These are phyloP conservation scores for Paramormyrops hopkinsi DNA, from an alignment of 2,797 vertebrate species.

Conservation along the genomic window DNA sequence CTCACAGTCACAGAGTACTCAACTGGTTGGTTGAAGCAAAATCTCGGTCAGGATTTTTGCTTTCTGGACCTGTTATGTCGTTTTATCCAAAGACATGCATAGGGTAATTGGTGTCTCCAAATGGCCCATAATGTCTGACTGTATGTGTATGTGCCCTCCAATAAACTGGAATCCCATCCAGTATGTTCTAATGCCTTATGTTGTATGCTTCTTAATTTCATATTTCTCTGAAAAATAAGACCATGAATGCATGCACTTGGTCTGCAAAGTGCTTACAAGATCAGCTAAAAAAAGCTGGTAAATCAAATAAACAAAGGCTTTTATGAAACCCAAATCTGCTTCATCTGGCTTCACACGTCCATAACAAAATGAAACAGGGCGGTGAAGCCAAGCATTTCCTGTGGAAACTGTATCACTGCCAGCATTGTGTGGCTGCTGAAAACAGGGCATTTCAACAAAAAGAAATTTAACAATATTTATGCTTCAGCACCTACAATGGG, in stretches of 20 bases:
- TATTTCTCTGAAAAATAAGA: not conserved
- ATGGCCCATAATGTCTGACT: not conserved
- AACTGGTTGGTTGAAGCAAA: not conserved
- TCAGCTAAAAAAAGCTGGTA: not conserved
- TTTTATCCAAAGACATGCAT: not conserved
- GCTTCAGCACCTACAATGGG: constrained; percentile 42
- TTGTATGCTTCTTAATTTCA: not conserved
- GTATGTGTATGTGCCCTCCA: not conserved
- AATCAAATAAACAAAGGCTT: not conserved
- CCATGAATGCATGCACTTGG: not conserved
- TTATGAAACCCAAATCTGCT: not conserved
- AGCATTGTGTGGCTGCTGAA: constrained; percentile 39
- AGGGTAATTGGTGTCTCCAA: not conserved
- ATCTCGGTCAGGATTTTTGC: not conserved
- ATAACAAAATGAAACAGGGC: constrained; percentile 24
- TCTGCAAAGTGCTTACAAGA: not conserved
- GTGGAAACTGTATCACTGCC: constrained; percentile 54
- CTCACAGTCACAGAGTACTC: not conserved
- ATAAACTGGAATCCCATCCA: not conserved
- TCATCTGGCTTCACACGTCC: constrained; percentile 14
- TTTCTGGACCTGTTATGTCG: not conserved
- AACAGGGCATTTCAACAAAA: constrained; percentile 45
- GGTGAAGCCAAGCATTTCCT: constrained; percentile 56
- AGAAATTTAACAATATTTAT: constrained; percentile 21
- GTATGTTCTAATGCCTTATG: not conserved